Percentiles rank a stretch among this genome's conserved stretches.
Conservation (phyloP, 2,113 vertebrate genomes). For the Diadophis punctatus region DNA sequence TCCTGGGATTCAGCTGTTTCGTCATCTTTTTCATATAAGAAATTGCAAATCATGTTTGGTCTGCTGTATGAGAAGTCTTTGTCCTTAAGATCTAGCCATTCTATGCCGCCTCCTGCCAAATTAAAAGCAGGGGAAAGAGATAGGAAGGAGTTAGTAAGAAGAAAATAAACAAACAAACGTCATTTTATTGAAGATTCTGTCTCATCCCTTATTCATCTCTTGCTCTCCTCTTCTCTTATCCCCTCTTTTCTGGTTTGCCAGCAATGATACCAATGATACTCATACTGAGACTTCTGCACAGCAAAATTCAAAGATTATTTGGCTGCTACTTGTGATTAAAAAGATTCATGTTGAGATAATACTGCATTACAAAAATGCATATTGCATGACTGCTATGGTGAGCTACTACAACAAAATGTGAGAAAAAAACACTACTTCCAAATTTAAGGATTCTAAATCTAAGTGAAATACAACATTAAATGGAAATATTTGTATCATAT, state of each 20-base stretch:
- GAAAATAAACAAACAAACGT: not conserved
- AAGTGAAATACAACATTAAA: not conserved
- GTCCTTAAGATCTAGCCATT: slow-evolving; percentile 77
- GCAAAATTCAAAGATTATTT: not conserved
- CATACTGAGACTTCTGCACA: not conserved
- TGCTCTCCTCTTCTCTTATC: not conserved
- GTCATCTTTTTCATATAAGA: slow-evolving; percentile 72
- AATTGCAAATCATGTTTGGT: slow-evolving; percentile 70
- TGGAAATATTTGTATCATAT: not conserved
- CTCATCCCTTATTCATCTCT: not conserved
- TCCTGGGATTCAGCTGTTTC: slow-evolving; percentile 55
- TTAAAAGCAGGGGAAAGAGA: slow-evolving; percentile 1
- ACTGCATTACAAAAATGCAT: not conserved
- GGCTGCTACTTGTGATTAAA: not conserved
- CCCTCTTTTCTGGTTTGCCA: not conserved
- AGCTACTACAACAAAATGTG: not conserved
- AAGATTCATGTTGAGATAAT: not conserved
- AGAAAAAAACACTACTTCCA: not conserved
- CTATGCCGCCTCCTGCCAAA: slow-evolving; percentile 69
- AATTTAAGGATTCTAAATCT: not conserved
- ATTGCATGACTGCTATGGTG: not conserved
- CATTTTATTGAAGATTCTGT: slow-evolving; percentile 2
- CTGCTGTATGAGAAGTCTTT: slow-evolving; percentile 70
- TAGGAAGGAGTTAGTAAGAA: not conserved
- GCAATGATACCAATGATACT: not conserved